These are phyloP conservation scores for Nyctalus aviator DNA, from an alignment of 2,797 vertebrate genomes.

Conservation along the genomic window DNA sequence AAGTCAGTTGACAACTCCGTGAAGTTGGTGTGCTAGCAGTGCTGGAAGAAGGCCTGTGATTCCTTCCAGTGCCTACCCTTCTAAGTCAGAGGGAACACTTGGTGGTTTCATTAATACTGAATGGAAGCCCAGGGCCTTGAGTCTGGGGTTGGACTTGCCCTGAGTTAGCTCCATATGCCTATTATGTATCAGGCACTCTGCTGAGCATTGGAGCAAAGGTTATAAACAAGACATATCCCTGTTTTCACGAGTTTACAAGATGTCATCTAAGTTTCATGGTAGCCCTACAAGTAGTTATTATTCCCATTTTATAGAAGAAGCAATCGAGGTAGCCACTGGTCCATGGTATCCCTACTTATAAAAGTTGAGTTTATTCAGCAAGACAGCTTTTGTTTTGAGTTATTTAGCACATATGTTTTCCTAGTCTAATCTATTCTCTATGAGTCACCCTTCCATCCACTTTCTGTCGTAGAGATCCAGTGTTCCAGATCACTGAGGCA, in stretches of 20 bases:
- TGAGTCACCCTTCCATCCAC: not conserved
- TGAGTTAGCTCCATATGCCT: not conserved
- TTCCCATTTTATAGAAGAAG: conserved; percentile 27
- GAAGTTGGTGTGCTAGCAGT: not conserved
- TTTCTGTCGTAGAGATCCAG: not conserved
- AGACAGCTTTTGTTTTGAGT: conserved; percentile 14
- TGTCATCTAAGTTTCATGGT: not conserved
- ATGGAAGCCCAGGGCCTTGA: not conserved
- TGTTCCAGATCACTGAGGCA: not conserved
- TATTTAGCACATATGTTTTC: not conserved
- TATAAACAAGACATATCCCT: not conserved
- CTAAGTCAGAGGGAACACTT: not conserved
- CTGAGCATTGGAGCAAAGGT: not conserved
- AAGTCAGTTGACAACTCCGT: not conserved
- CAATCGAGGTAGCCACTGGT: not conserved
- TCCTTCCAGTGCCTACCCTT: not conserved
- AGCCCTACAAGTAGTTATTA: not conserved
- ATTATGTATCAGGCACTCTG: not conserved
- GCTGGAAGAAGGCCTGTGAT: not conserved
- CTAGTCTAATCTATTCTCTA: not conserved
- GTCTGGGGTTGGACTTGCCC: not conserved
- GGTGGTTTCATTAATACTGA: not conserved
- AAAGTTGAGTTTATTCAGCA: conserved; percentile 1
- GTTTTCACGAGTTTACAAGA: not conserved
- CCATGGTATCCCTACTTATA: not conserved